A percentile compares a stretch with the other conserved stretches of the same genome.
Conservation (phyloP, 1,140 invertebrate species). For the Drosophila kepulauana region DNA sequence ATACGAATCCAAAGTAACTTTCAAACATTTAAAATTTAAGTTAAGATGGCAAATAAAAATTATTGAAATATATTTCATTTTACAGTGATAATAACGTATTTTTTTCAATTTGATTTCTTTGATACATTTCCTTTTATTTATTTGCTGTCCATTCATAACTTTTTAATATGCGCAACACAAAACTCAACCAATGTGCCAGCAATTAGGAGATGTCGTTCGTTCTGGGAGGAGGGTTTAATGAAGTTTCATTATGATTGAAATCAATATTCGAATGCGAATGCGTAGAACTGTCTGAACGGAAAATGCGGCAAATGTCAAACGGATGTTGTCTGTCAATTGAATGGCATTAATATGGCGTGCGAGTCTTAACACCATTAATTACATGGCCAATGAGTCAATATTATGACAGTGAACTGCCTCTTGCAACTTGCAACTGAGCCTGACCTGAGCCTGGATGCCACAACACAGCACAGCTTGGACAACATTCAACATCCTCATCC, state of each 20-base stretch:
- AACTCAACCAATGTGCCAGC: constrained; percentile 29
- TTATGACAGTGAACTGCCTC: constrained; percentile 65
- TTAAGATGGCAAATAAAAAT: too few relatives aligned
- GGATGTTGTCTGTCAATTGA: constrained; percentile 75
- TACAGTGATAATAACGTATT: not conserved
- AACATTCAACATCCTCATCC: constrained; percentile 18
- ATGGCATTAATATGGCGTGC: constrained; percentile 80
- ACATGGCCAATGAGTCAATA: constrained; percentile 79
- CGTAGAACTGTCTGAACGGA: constrained; percentile 15
- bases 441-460: not conserved
- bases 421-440: constrained; percentile 50
- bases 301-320: constrained; percentile 55
- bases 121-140: not conserved
- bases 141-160: not conserved
- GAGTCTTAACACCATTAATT: constrained; percentile 82
- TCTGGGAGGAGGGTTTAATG: not conserved
- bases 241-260: constrained; percentile 67
- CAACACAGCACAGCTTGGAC: constrained; percentile 16
- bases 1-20: too few relatives aligned
- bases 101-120: not conserved
- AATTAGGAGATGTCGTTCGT: constrained; percentile 38
- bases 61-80: not conserved
- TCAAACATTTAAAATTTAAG: too few relatives aligned
- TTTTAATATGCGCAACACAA: constrained; percentile 60
- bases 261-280: constrained; percentile 66